These are phyloP conservation scores for Tetramorium simillimum DNA, from an alignment of 1,140 invertebrate genomes.

Conservation along the genomic window DNA sequence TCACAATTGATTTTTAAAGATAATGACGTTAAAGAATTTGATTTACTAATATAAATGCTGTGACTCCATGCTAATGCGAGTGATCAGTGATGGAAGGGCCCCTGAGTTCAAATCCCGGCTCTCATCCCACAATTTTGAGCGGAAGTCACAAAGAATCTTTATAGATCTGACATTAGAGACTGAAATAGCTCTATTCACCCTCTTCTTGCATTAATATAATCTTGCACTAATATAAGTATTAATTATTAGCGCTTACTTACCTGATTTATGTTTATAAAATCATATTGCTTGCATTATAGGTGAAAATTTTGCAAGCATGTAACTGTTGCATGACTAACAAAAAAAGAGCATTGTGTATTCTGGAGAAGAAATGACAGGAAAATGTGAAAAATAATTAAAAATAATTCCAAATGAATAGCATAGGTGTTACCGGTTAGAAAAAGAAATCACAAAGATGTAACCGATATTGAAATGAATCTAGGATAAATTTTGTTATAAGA, in stretches of 20 bases:
- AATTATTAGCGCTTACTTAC: neutral
- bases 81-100: no score
- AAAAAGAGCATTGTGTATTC: neutral
- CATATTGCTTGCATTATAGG: neutral
- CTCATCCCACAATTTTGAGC: no score
- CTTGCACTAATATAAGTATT: no score
- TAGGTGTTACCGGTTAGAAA: neutral
- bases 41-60: neutral
- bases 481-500: conserved; percentile 4
- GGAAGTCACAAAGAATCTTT: no score
- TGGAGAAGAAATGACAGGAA: neutral
- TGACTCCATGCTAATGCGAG: no score
- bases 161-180: no score
- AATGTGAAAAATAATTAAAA: neutral
- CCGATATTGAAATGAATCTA: neutral
- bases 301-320: neutral
- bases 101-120: no score
- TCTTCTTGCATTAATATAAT: no score
- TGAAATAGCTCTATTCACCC: no score
- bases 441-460: neutral
- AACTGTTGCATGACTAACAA: neutral
- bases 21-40: neutral
- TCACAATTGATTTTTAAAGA: neutral
- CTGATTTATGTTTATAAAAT: neutral
- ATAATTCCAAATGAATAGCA: neutral